Evolutionary conservation across 1,140 invertebrate genomes (phyloP).

Genomic region (Temnothorax curvispinosus): DNA sequence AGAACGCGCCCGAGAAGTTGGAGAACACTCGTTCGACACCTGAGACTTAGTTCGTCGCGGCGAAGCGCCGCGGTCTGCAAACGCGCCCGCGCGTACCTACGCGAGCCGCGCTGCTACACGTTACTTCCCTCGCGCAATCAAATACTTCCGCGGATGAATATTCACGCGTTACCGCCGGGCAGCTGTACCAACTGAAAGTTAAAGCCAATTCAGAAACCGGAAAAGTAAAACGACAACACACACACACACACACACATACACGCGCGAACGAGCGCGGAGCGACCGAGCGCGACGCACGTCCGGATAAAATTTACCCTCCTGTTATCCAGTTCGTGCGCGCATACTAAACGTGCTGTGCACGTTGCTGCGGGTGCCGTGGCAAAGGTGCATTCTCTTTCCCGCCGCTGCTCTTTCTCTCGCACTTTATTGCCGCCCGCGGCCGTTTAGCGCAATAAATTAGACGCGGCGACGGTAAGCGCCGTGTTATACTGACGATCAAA

Average conservation of each 20-base stretch:
- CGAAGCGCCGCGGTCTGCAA: background rate
- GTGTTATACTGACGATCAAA: slow-evolving; percentile 50
- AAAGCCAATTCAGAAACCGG: slow-evolving; percentile 52
- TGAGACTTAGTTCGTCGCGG: background rate
- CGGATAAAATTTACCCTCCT: slow-evolving; percentile 43
- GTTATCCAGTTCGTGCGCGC: slow-evolving; percentile 39
- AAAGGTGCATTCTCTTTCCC: slow-evolving; percentile 3
- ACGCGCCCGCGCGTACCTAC: background rate
- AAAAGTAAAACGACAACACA: slow-evolving; percentile 47
- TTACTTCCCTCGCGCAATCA: slow-evolving; percentile 46
- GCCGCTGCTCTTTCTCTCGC: background rate
- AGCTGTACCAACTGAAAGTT: slow-evolving; percentile 50
- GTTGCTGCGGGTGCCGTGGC: background rate
- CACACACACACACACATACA: background rate
- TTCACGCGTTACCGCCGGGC: slow-evolving; percentile 47
- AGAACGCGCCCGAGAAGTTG: slow-evolving; percentile 10
- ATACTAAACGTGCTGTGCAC: slow-evolving; percentile 24
- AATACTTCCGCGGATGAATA: slow-evolving; percentile 54
- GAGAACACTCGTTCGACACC: slow-evolving; percentile 30
- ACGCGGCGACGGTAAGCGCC: slow-evolving; percentile 39
- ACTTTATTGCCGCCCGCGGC: slow-evolving; percentile 38
- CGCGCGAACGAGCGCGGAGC: too few species aligned
- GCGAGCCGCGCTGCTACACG: background rate
- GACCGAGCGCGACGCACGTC: background rate
- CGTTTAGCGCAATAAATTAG: slow-evolving; percentile 54